Conservation (phyloP, 2,888 invertebrate species). For the Clistopyga incitator region DNA sequence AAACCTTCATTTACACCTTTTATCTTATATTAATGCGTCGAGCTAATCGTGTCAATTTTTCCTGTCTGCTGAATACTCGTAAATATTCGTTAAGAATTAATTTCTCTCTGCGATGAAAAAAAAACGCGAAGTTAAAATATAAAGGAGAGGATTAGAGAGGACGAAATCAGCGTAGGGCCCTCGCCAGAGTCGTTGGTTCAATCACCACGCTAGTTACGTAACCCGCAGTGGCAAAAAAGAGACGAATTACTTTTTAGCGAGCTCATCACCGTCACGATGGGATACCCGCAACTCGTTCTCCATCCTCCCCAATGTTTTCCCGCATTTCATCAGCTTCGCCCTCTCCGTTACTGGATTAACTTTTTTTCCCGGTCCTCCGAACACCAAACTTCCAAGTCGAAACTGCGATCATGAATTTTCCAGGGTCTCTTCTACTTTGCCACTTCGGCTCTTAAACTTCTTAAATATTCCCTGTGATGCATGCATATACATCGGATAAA, state of each 20-base stretch:
- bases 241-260: conserved; percentile 2
- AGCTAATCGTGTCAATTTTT: no score
- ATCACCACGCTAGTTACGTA: neutral
- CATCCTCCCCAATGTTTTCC: neutral
- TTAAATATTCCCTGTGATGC: neutral
- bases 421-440: neutral
- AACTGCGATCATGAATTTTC: conserved; percentile 26
- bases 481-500: conserved; percentile 14
- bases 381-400: neutral
- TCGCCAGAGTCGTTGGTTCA: neutral
- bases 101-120: neutral
- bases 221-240: conserved; percentile 1
- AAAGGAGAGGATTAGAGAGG: neutral
- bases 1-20: no score
- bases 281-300: conserved; percentile 15
- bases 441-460: neutral
- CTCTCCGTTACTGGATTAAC: neutral
- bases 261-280: conserved; percentile 4
- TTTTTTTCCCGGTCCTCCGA: neutral
- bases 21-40: no score
- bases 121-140: neutral
- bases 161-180: neutral
- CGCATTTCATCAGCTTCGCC: neutral
- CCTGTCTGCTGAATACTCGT: neutral
- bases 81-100: neutral